A percentile compares a stretch with the other conserved stretches of the same genome.
Evolutionary conservation across 2,113 vertebrate species (phyloP).

Genomic region (Psophia crepitans): DNA sequence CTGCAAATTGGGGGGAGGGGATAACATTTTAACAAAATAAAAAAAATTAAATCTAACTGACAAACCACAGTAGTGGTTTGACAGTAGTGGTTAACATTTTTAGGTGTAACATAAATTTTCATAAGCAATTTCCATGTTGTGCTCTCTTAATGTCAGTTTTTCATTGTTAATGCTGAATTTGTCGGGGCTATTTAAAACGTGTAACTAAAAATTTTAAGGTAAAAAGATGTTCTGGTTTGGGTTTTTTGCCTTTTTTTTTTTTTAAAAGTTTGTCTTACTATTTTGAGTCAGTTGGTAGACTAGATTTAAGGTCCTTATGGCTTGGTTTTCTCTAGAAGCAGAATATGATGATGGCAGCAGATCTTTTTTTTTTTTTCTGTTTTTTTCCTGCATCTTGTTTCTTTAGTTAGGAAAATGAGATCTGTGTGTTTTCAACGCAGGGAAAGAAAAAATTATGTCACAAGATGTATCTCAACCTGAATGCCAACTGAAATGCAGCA

Average conservation of each 20-base stretch:
- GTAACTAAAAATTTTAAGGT: background rate
- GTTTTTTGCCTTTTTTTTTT: background rate
- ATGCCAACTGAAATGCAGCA: background rate
- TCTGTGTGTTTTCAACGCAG: background rate
- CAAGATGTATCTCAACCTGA: background rate
- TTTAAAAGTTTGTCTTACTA: background rate
- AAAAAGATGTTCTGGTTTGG: background rate
- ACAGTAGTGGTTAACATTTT: background rate
- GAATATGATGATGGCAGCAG: background rate
- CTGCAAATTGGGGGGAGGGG: background rate
- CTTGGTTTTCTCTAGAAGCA: background rate
- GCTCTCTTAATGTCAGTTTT: background rate
- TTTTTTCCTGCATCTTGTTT: background rate
- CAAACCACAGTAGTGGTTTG: background rate
- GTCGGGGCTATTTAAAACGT: background rate
- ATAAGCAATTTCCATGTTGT: background rate
- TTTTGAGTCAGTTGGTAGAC: background rate
- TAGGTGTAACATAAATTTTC: background rate
- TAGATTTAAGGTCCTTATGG: background rate
- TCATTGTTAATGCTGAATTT: background rate
- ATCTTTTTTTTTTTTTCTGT: no score
- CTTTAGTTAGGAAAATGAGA: background rate
- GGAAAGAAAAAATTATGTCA: background rate
- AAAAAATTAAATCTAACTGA: no score
- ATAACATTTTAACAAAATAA: no score